Evolutionary conservation across 2,888 invertebrate species (phyloP).

Genomic region (Pheosia tremula): DNA sequence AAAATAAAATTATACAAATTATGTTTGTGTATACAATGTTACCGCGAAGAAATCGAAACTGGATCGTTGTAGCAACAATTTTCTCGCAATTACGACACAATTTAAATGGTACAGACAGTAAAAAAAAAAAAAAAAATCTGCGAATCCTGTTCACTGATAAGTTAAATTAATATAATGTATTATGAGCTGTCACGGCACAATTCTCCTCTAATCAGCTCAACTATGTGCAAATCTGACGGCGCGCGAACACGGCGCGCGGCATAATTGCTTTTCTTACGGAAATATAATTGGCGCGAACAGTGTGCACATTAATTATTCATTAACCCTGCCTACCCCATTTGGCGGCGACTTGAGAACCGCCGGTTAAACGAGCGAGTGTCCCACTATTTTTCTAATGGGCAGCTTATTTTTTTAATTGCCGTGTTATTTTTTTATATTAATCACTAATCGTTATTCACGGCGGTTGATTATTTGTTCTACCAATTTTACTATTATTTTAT

Average conservation of each 20-base stretch:
- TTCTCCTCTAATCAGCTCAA: conserved; percentile 31
- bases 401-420: conserved; percentile 60
- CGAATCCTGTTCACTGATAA: background rate
- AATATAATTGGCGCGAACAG: conserved; percentile 79
- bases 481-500: no score
- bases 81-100: no score
- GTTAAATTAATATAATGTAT: background rate
- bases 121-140: no score
- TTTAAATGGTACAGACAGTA: no score
- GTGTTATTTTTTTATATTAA: no score
- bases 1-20: no score
- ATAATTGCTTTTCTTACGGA: conserved; percentile 77
- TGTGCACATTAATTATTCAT: conserved; percentile 82
- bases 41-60: no score
- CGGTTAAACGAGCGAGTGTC: conserved; percentile 65
- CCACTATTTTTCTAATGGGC: conserved; percentile 62
- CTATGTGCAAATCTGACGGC: conserved; percentile 38
- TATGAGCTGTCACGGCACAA: conserved; percentile 31
- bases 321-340: conserved; percentile 71
- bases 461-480: no score
- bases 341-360: conserved; percentile 72
- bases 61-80: no score
- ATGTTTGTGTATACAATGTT: no score
- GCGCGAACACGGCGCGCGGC: conserved; percentile 35
- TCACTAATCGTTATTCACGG: no score